Evolutionary conservation across 2,113 vertebrate genomes (phyloP).

Genomic region (Pygoscelis antarcticus): DNA sequence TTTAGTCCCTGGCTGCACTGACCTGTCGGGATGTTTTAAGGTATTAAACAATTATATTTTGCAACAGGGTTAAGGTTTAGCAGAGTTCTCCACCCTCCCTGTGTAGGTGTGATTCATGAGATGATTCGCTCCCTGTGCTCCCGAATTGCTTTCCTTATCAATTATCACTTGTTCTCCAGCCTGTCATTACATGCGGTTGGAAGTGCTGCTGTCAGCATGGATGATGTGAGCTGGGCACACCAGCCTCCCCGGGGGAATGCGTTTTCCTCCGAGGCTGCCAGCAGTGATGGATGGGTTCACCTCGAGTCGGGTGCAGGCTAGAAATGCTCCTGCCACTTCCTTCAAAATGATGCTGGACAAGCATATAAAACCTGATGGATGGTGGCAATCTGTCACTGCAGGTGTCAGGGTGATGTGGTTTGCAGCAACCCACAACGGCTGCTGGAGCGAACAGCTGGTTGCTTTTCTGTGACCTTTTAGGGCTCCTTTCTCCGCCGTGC

Average conservation of each 20-base stretch:
- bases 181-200: neutral
- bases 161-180: neutral
- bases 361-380: neutral
- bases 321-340: neutral
- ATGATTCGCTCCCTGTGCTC: neutral
- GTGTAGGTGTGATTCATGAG: neutral
- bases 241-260: neutral
- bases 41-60: neutral
- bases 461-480: neutral
- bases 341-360: neutral
- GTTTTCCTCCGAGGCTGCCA: neutral
- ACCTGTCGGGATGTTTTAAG: neutral
- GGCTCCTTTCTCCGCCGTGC: fast-evolving
- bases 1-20: neutral
- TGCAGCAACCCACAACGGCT: neutral
- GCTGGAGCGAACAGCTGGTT: neutral
- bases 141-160: neutral
- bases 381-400: neutral
- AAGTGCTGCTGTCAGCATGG: neutral
- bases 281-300: neutral
- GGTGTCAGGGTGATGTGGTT: neutral
- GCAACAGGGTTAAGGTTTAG: neutral
- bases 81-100: neutral
- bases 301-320: neutral
- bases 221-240: neutral